Evolutionary conservation across 2,888 invertebrate genomes (phyloP).

Genomic region (Pristionchus fissidentatus): DNA sequence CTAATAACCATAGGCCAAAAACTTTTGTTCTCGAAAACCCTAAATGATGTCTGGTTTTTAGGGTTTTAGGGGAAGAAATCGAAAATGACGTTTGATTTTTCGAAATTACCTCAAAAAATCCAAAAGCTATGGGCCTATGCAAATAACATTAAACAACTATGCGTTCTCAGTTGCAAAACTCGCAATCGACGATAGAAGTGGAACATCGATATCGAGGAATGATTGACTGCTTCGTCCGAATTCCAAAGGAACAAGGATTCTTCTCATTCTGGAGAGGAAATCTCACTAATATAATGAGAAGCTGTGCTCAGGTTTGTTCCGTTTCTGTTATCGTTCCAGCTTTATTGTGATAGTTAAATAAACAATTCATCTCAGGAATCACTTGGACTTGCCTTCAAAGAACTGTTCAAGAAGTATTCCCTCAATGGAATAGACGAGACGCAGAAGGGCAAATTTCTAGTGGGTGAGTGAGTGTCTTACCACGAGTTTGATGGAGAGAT

Average conservation of each 20-base stretch:
- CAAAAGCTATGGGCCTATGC: too few species aligned
- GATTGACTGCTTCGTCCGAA: conserved; percentile 77
- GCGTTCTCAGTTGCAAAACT: conserved; percentile 83
- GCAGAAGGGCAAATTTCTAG: conserved; percentile 56
- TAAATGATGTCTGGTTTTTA: too few species aligned
- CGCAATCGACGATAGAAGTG: conserved; percentile 83
- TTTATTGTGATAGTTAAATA: too few species aligned
- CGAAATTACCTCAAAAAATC: too few species aligned
- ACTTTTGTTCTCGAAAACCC: too few species aligned
- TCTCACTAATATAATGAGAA: conserved; percentile 78
- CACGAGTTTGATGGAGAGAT: too few species aligned
- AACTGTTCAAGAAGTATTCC: conserved; percentile 68
- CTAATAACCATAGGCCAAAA: too few species aligned
- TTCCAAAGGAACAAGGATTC: conserved; percentile 74
- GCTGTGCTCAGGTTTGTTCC: conserved; percentile 66
- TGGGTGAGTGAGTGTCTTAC: too few species aligned
- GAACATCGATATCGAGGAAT: conserved; percentile 89
- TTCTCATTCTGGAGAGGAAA: conserved; percentile 79
- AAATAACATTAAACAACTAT: not conserved
- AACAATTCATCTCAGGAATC: conserved; percentile 64
- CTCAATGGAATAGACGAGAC: conserved; percentile 64
- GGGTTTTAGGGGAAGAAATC: too few species aligned
- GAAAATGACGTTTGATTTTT: not conserved
- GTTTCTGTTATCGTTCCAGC: too few species aligned
- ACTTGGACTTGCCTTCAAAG: conserved; percentile 73